Conservation (phyloP, 1,140 invertebrate species). For the Diorhabda carinulata region DNA sequence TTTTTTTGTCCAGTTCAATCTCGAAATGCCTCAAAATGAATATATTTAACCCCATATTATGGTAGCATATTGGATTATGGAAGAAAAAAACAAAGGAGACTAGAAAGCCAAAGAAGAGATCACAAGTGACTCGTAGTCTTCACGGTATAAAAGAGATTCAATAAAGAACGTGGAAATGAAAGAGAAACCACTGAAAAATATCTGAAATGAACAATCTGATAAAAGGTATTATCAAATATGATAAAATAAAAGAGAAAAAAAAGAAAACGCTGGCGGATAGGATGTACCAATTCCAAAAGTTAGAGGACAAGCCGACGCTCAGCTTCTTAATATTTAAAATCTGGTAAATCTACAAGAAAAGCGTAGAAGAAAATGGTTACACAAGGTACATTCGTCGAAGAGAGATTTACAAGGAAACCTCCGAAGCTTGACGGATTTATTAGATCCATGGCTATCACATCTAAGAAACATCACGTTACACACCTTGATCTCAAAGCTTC, state of each 20-base stretch:
- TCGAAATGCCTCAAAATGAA: constrained; percentile 98
- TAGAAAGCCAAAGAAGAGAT: constrained; percentile 82
- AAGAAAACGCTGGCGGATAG: constrained; percentile 99
- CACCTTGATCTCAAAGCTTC: constrained; percentile 99
- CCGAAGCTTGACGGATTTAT: constrained; percentile 99
- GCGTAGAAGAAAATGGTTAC: constrained; percentile 98
- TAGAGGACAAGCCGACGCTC: constrained; percentile 90
- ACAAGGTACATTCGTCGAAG: constrained; percentile 96
- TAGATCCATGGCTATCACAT: constrained; percentile 93
- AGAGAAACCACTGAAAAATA: constrained; percentile 99
- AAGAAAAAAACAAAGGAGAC: constrained; percentile 93
- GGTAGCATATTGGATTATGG: constrained; percentile 96
- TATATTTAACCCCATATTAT: constrained; percentile 96
- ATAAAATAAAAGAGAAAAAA: constrained; percentile 99
- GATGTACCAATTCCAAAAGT: constrained; percentile 99
- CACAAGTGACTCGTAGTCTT: constrained; percentile 86
- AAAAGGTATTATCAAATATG: constrained; percentile 97
- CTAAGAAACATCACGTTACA: constrained; percentile 97
- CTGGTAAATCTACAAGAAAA: constrained; percentile 93
- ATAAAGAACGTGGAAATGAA: constrained; percentile 93
- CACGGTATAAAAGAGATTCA: constrained; percentile 96
- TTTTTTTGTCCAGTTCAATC: constrained; percentile 19
- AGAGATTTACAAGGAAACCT: constrained; percentile 97
- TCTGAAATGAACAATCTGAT: constrained; percentile 89
- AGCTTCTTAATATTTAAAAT: constrained; percentile 96